phyloP scores from a whole-genome alignment of 2,888 invertebrate genomes.

The Leptopilina drosophilae region DNA sequence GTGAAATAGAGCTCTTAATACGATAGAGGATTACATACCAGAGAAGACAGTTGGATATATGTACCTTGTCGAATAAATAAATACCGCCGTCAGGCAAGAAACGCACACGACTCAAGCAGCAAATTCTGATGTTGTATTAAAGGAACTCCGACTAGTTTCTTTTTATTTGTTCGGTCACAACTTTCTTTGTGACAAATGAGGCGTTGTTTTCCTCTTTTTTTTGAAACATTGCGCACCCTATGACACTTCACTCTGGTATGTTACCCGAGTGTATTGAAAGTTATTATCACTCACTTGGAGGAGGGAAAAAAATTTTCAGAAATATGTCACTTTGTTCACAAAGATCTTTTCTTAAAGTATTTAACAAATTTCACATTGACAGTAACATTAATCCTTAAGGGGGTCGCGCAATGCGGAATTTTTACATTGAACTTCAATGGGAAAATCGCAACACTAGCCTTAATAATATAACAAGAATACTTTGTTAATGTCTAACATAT shows the following conservation, averaged over 20 bases:
- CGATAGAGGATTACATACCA: conserved; percentile 25
- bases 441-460: too few species aligned
- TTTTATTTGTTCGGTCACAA: background rate
- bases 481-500: too few species aligned
- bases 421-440: too few species aligned
- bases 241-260: conserved; percentile 19
- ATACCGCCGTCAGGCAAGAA: conserved; percentile 20
- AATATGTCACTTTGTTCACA: background rate
- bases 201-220: conserved; percentile 1
- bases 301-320: background rate
- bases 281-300: background rate
- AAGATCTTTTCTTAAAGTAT: background rate
- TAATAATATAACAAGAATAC: too few species aligned
- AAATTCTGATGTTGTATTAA: conserved; percentile 19
- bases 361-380: too few species aligned
- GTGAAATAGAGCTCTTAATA: conserved; percentile 9
- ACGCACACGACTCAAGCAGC: conserved; percentile 5
- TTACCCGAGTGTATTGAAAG: background rate
- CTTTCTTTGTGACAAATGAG: conserved; percentile 27
- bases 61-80: conserved; percentile 35
- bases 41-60: conserved; percentile 27
- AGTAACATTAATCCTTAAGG: too few species aligned
- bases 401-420: too few species aligned
- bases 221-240: background rate
- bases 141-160: conserved; percentile 29